Conservation (phyloP, 2,113 vertebrate genomes). For the Platichthys flesus region DNA sequence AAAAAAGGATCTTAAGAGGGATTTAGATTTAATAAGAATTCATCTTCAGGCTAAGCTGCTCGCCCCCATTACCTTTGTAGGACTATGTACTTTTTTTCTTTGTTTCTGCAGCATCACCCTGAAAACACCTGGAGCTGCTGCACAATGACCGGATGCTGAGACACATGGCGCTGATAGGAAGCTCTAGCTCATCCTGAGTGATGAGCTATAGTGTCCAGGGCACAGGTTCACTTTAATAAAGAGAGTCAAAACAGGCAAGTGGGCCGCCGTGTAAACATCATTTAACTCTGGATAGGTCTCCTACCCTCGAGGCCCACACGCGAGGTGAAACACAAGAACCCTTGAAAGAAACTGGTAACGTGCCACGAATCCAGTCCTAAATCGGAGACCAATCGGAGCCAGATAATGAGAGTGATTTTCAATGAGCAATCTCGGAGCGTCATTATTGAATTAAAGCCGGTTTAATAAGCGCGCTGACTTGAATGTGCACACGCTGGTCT, state of each 20-base stretch:
- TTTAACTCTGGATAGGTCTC: slow-evolving; percentile 71
- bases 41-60: slow-evolving; percentile 51
- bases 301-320: slow-evolving; percentile 69
- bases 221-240: slow-evolving; percentile 57
- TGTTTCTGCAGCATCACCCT: slow-evolving; percentile 4
- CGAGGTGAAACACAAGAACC: slow-evolving; percentile 74
- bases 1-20: slow-evolving; percentile 45
- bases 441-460: slow-evolving; percentile 69
- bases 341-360: slow-evolving; percentile 70
- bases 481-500: slow-evolving; percentile 42
- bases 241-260: slow-evolving; percentile 62
- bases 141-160: slow-evolving; percentile 2
- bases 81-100: slow-evolving; percentile 3
- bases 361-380: slow-evolving; percentile 63
- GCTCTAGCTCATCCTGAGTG: not conserved
- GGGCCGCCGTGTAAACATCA: slow-evolving; percentile 74
- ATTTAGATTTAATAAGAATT: slow-evolving; percentile 72
- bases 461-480: slow-evolving; percentile 67
- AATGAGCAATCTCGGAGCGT: slow-evolving; percentile 52
- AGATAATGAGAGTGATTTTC: slow-evolving; percentile 69
- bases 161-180: slow-evolving; percentile 28
- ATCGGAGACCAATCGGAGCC: slow-evolving; percentile 64
- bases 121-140: slow-evolving; percentile 4
- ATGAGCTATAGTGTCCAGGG: slow-evolving; percentile 7
- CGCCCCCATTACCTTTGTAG: slow-evolving; percentile 57